Evolutionary conservation across 2,113 vertebrate species (phyloP).

Genomic region (Brachyistius frenatus): DNA sequence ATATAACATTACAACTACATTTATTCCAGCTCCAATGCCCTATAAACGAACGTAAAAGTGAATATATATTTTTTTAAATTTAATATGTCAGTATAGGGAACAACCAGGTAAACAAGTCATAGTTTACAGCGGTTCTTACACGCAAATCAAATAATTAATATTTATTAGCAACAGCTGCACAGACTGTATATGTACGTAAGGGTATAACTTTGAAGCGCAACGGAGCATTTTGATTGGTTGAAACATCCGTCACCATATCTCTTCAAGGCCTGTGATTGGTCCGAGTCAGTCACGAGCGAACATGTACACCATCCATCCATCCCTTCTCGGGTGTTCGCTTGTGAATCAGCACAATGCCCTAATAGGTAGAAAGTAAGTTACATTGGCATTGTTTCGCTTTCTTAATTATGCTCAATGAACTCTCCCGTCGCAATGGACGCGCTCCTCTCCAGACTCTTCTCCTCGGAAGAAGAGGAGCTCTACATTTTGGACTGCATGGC

Average conservation of each 20-base stretch:
- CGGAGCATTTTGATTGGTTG: slow-evolving; percentile 49
- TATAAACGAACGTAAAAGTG: not conserved
- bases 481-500: slow-evolving; percentile 73
- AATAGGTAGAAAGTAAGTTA: not conserved
- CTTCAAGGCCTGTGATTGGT: slow-evolving; percentile 51
- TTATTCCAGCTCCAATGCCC: not conserved
- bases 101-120: too few relatives aligned
- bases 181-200: not conserved
- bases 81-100: too few relatives aligned
- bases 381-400: not conserved
- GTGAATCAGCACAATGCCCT: not conserved
- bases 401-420: not conserved
- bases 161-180: too few relatives aligned
- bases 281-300: not conserved
- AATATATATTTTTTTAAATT: too few relatives aligned
- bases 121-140: too few relatives aligned
- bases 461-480: slow-evolving; percentile 75
- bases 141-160: too few relatives aligned
- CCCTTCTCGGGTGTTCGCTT: fast-evolving
- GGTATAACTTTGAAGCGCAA: not conserved
- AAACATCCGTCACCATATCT: fast-evolving
- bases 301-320: too few relatives aligned
- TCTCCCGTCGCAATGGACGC: slow-evolving; percentile 52
- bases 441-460: slow-evolving; percentile 65
- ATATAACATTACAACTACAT: not conserved